Percentiles rank a stretch among this genome's conserved stretches.
phyloP scores from a whole-genome alignment of 2,888 invertebrate species.

The Napeogenes sylphis region DNA sequence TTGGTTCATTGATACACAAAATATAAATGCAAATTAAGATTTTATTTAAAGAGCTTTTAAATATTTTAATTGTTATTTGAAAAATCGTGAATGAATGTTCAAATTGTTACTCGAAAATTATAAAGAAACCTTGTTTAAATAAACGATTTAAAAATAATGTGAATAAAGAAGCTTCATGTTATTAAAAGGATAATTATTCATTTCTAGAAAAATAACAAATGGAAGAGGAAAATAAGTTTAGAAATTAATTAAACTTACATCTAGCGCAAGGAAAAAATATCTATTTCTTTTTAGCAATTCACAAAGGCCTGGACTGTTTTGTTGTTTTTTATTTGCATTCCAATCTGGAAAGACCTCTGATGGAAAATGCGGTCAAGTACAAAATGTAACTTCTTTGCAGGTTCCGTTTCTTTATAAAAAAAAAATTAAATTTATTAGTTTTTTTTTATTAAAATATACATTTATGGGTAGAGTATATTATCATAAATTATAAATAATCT shows the following conservation, averaged over 20 bases:
- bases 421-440: not conserved
- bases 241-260: constrained; percentile 19
- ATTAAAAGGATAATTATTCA: not conserved
- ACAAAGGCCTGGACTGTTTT: constrained; percentile 30
- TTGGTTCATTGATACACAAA: constrained; percentile 4
- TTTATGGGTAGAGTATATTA: not conserved
- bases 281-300: constrained; percentile 19
- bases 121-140: no score
- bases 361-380: constrained; percentile 21
- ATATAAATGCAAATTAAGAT: not conserved
- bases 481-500: not conserved
- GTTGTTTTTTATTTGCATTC: constrained; percentile 32
- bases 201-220: not conserved
- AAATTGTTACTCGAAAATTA: no score
- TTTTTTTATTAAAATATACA: not conserved
- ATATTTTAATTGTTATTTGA: no score
- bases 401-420: constrained; percentile 4
- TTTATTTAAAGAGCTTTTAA: no score
- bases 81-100: no score
- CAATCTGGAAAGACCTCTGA: constrained; percentile 30
- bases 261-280: constrained; percentile 23
- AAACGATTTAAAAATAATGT: no score
- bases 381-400: constrained; percentile 7
- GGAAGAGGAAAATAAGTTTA: not conserved
- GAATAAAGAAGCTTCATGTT: no score